Evolutionary conservation across 2,113 vertebrate species (phyloP), one percentile per base, ranked within the genome.

Genomic region (Greenwoodochromis staneri): DNA sequence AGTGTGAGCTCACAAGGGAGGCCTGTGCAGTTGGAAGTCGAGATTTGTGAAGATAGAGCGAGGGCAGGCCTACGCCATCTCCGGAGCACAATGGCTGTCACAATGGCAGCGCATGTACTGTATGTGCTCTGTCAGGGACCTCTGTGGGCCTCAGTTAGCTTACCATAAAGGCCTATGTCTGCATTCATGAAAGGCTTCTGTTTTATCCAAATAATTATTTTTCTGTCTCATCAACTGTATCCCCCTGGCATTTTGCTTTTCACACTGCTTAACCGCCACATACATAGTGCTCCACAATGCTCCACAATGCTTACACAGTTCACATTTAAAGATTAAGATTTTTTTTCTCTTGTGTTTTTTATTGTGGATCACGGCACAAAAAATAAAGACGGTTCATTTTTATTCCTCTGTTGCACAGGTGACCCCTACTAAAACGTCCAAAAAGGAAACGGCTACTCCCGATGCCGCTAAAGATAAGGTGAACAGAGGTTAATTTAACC

Each of bases 61-160:
- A 92, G 96, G 93, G 95, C 90, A 95, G 95, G 96, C 96, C 96
- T 96, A 96, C 96, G 97, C 96, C 95, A 94, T 97, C 96, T 87
- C 96, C 96, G 40, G 83, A 94, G 93, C 90, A 96, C 96, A 96
- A 97, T 95, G 92, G 90, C 88, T 42, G 90, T 94, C 96, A 95
- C 94, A 96, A 94, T 96, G 93, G 93, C 91, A 94, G 94, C 71
- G 87, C 94, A 95, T 92, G 91, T 90, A 95, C 93, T 95, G 94
- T 96, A 90, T 88, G 91, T 87, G 93, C 91, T 86, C 92, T 95
- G 93, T 93, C 94, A 91, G 87, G 87, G 88, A 24, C 84, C 89
- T 92, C 92, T 87, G 92, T 94, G 87, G 34, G 85, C 88, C 92
- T 86, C 83, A 86, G 91, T 88, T 42, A 88, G 87, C 85, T 34